Conservation (phyloP, 2,888 invertebrate genomes). For the Sminthurinus aureus region DNA sequence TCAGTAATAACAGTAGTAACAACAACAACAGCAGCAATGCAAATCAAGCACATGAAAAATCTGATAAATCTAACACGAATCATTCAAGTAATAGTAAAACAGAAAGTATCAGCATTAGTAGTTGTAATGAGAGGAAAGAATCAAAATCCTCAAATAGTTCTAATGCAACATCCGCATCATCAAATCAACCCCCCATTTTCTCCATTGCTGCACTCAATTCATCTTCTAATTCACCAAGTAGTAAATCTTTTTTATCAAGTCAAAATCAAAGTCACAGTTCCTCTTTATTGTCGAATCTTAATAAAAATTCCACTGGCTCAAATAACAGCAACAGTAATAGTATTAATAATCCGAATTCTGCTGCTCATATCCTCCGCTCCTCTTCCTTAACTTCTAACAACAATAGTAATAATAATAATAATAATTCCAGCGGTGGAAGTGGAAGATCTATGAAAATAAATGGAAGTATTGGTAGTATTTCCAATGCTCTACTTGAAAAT, state of each 20-base stretch:
- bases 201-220: background rate
- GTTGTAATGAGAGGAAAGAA: too few relatives aligned
- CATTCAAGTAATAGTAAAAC: background rate
- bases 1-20: conserved; percentile 5
- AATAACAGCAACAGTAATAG: background rate
- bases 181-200: too few relatives aligned
- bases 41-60: too few relatives aligned
- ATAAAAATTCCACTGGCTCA: background rate
- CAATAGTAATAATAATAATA: conserved; percentile 6
- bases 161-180: too few relatives aligned
- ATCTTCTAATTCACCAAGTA: background rate
- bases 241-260: background rate
- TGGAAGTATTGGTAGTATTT: conserved; percentile 25
- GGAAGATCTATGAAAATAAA: conserved; percentile 26
- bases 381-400: conserved; percentile 50
- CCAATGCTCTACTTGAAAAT: background rate
- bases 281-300: background rate
- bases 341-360: background rate
- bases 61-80: background rate
- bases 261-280: too few relatives aligned
- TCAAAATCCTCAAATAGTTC: too few relatives aligned
- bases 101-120: background rate
- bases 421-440: conserved; percentile 44
- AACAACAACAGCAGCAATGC: background rate
- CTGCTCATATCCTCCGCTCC: conserved; percentile 47